Percentiles rank a stretch among this genome's conserved stretches.
phyloP scores from a whole-genome alignment of 2,113 vertebrate genomes.

The Syrrhaptes paradoxus region DNA sequence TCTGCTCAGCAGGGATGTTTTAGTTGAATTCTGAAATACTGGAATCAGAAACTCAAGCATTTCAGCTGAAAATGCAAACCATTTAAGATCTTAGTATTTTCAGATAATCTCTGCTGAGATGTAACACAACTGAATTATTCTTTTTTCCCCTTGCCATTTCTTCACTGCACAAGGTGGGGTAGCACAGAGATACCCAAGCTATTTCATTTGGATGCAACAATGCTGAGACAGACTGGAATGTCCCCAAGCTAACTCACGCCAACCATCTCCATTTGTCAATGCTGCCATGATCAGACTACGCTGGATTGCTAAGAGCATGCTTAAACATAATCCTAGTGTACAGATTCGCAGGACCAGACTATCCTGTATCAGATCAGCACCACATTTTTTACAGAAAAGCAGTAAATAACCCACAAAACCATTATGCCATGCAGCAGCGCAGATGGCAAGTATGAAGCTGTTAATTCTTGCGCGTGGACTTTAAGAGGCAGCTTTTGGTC shows the following conservation, averaged over 20 bases:
- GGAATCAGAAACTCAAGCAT: not conserved
- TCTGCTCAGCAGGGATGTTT: not conserved
- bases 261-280: not conserved
- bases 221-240: not conserved
- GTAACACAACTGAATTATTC: not conserved
- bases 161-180: not conserved
- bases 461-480: fast-evolving
- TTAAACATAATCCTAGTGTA: not conserved
- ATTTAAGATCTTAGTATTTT: not conserved
- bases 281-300: not conserved
- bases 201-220: fast-evolving
- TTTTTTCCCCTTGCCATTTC: not conserved
- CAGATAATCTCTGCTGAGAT: not conserved
- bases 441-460: not conserved
- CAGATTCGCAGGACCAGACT: not conserved
- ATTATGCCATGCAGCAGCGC: not conserved
- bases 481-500: not conserved
- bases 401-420: not conserved
- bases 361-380: not conserved
- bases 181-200: not conserved
- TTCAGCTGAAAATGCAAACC: not conserved
- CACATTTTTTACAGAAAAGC: not conserved
- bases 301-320: not conserved
- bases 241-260: not conserved
- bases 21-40: not conserved